phyloP scores from a whole-genome alignment of 2,113 vertebrate genomes.

The Calyptomena viridis region DNA sequence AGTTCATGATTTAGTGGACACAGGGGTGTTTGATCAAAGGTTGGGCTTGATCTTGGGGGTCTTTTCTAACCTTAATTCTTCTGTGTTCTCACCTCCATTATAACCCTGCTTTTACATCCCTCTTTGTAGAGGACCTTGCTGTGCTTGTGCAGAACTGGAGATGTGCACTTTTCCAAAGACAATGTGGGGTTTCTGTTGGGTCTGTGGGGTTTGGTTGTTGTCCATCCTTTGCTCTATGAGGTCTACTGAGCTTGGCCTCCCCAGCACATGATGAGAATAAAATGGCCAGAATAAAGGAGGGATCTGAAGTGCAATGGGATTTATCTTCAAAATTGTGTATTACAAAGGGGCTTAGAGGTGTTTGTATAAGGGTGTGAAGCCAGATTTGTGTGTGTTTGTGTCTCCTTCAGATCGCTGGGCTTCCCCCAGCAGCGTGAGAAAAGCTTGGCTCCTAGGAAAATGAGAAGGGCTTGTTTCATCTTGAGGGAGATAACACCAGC shows the following conservation, averaged over 20 bases:
- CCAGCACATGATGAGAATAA: fast-evolving
- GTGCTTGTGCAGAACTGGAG: background rate
- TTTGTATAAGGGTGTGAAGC: background rate
- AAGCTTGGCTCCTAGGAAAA: background rate
- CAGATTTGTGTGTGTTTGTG: background rate
- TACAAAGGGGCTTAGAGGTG: background rate
- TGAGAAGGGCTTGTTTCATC: background rate
- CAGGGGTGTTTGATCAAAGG: background rate
- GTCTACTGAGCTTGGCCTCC: background rate
- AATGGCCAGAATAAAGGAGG: background rate
- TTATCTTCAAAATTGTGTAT: background rate
- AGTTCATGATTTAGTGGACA: fast-evolving
- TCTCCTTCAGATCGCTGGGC: background rate
- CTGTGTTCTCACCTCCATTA: background rate
- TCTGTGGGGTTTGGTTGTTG: fast-evolving
- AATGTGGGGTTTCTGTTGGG: fast-evolving
- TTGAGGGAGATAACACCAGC: background rate
- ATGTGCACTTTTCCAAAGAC: background rate
- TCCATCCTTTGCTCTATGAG: background rate
- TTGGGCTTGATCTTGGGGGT: background rate
- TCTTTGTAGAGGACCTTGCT: background rate
- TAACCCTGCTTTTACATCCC: fast-evolving
- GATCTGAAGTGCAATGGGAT: background rate
- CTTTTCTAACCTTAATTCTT: background rate
- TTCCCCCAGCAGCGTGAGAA: background rate